Evolutionary conservation across 2,888 invertebrate species (phyloP), one percentile per base, ranked within the genome.

Genomic region (Athalia rosae): DNA sequence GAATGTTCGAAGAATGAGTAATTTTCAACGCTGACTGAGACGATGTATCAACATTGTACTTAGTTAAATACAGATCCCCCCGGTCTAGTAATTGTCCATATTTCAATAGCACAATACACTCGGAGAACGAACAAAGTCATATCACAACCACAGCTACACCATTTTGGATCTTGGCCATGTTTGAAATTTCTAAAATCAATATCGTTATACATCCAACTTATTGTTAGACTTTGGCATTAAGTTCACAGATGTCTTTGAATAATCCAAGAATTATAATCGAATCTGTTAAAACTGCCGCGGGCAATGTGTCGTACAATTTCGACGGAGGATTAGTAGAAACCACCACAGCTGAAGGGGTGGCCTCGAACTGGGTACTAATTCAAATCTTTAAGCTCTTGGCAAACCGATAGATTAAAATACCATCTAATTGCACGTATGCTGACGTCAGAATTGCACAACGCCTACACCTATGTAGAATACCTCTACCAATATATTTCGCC

Each of bases 371-470:
- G 28, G 28, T 28, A 28, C 13, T 6, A 64, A n/a, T 47, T 64
- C 13, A 6, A 4, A 45, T 7, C 8, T 64, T 13, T 47, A n/a
- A 64, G 64, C 47, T 64, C 64, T 64, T 64, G 64, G 45, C 64
- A 64, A 13, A 47, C 47, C 15, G 15, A 47, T 64, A n/a, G 64
- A 47, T 64, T 47, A 13, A 15, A 7, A 59, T 74, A 53, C 28
- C 28, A 28, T 53, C 56, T 43, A 15, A 69, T 69, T 69, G 76
- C 28, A 28, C 28, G 28, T 43, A 48, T 50, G 76, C 76, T 45
- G 45, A 61, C 11, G 28, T 53, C 15, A 13, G n/a, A 13, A 48
- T 76, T 50, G 76, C 63, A 50, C 50, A 76, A 56, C 28, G 28
- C 28, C 28, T 43, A 48, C 56, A 45, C 13, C 4, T 13, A 64